These are phyloP conservation scores for Bufo gargarizans DNA, from an alignment of 2,113 vertebrate genomes.

Conservation along the genomic window DNA sequence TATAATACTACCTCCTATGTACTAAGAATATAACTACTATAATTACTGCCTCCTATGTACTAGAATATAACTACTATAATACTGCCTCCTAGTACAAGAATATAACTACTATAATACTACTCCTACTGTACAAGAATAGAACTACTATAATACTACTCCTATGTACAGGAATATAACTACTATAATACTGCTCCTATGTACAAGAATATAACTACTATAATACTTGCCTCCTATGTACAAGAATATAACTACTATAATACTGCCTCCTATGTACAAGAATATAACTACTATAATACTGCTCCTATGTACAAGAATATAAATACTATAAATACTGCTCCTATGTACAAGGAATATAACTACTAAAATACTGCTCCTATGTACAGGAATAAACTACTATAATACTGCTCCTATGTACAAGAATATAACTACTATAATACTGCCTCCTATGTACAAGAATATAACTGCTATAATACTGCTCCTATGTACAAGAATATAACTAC, in stretches of 20 bases:
- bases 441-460: not conserved
- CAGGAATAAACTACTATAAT: slow-evolving; percentile 6
- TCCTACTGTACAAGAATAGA: not conserved
- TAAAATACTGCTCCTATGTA: not conserved
- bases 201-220: slow-evolving; percentile 2
- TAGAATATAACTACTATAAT: slow-evolving; percentile 7
- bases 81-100: not conserved
- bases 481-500: too few species aligned
- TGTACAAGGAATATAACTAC: too few species aligned
- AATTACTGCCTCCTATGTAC: not conserved
- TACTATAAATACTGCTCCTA: too few species aligned
- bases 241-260: slow-evolving; percentile 6
- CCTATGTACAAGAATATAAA: too few species aligned
- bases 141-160: not conserved
- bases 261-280: not conserved
- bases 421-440: not conserved
- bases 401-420: not conserved
- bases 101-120: not conserved
- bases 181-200: not conserved
- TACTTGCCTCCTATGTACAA: not conserved
- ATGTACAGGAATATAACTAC: slow-evolving; percentile 2
- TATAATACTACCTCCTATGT: not conserved
- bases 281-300: too few species aligned
- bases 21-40: not conserved
- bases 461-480: not conserved